Percentiles rank a stretch among this genome's conserved stretches.
These are phyloP conservation scores for Machimus rusticus DNA, from an alignment of 2,888 invertebrate species.

Conservation along the genomic window DNA sequence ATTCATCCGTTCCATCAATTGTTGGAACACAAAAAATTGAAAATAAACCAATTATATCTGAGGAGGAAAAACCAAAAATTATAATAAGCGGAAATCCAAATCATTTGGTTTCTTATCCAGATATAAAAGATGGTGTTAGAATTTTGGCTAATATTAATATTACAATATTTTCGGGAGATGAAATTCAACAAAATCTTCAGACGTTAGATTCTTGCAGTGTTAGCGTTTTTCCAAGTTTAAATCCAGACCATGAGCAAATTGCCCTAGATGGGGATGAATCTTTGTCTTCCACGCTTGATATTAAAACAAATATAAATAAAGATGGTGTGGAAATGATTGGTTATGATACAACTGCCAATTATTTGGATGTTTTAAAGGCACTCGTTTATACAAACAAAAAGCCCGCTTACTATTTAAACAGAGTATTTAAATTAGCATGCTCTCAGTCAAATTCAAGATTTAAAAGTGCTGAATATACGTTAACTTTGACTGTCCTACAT, in stretches of 20 bases:
- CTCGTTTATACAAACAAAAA: constrained; percentile 94
- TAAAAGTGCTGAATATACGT: constrained; percentile 94
- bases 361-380: constrained; percentile 59
- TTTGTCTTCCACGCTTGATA: constrained; percentile 59
- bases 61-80: constrained; percentile 48
- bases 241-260: constrained; percentile 91
- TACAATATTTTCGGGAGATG: constrained; percentile 64
- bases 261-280: constrained; percentile 61
- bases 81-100: constrained; percentile 56
- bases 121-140: constrained; percentile 73
- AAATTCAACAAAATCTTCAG: constrained; percentile 62
- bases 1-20: not conserved
- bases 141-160: constrained; percentile 89
- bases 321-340: constrained; percentile 76
- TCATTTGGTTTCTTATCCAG: constrained; percentile 61
- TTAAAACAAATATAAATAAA: constrained; percentile 79
- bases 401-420: constrained; percentile 93
- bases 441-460: constrained; percentile 92
- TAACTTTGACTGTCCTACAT: constrained; percentile 90
- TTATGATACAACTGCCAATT: constrained; percentile 58
- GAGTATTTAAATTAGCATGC: constrained; percentile 95
- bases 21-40: constrained; percentile 31
- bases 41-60: not conserved
- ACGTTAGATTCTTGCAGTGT: constrained; percentile 93
- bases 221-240: constrained; percentile 91